Base-by-base conservation (phyloP, 37 sponge, comb jelly and placozoan genomes). In the Ianthella basta region DNA sequence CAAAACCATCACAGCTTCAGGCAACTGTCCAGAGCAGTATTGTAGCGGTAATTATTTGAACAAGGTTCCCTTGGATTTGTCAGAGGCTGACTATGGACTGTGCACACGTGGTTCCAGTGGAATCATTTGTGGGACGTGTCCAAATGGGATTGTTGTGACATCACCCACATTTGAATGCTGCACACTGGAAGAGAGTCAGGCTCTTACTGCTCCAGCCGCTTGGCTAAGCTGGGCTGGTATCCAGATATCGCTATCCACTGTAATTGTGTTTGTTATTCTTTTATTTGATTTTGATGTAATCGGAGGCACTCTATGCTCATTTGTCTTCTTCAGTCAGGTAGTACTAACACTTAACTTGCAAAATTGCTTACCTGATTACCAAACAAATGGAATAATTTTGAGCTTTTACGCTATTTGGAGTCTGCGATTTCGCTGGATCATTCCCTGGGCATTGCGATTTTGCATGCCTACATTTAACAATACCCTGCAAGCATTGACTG, bases 381-480 rank as follows among this genome's bases (percentile, higher is more conserved):
- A 16, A 1, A 13, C 15, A 35, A 30, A 30, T 1, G 4, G 27
- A 27, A 35, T 69, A 18, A 4, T 69, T 2, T 34, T 32, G 12
- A 35, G 29, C 1, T 30, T 69, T 30, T 18, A 69, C 12, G 33
- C 70, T 6, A 18, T 69, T 32, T 69, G 34, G 29, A 35, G 70
- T 32, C 33, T 69, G 35, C 6, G 70, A 35, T 34, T 34, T 30
- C 34, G 29, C 18, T 35, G 70, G 18, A 32, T 69, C 33, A 34
- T 69, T 35, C 34, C 70, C 25, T 32, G 34, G 29, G 35, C 70
- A 30, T 34, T 69, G 4, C 1, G 34, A 30, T 27, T 86, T 66
- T 91, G 91, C 38, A 60, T 91, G 41, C 56, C 80, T 72, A 19
- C 65, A 15, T 8, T 85, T 12, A 55, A 84, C 14, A 67, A 61